phyloP scores from a whole-genome alignment of 92 coral and sea anemone species.

The Montipora capitata region DNA sequence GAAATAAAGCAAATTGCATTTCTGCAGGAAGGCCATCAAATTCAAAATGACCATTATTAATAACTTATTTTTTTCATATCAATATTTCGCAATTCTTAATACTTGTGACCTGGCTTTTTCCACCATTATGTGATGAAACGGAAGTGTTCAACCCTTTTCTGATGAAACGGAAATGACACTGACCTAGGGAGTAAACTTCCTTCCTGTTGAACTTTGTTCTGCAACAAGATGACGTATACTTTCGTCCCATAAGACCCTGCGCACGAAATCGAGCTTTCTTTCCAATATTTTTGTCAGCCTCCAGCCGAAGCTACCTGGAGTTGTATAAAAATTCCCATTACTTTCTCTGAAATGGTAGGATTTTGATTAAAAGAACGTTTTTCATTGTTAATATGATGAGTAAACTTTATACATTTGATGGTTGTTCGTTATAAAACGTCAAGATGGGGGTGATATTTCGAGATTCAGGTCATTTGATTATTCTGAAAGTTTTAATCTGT shows the following conservation, averaged over 20 bases:
- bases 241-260: constrained; percentile 68
- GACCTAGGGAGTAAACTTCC: not conserved
- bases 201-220: too few species aligned
- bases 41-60: too few species aligned
- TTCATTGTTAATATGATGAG: not conserved
- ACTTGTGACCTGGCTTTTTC: too few species aligned
- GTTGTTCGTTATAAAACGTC: not conserved
- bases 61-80: too few species aligned
- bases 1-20: too few species aligned
- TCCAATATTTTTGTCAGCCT: constrained; percentile 87
- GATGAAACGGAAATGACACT: not conserved
- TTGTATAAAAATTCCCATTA: constrained; percentile 59
- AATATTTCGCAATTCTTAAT: too few species aligned
- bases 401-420: not conserved
- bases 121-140: too few species aligned
- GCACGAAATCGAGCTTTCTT: constrained; percentile 48
- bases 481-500: constrained; percentile 32
- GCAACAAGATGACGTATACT: constrained; percentile 12
- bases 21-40: too few species aligned
- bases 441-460: constrained; percentile 75
- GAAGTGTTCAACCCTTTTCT: too few species aligned
- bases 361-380: constrained; percentile 25
- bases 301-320: constrained; percentile 99
- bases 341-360: constrained; percentile 87
- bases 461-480: constrained; percentile 56